Evolutionary conservation across 92 coral and sea anemone species (phyloP).

Genomic region (Umimayanthus chanpuru): DNA sequence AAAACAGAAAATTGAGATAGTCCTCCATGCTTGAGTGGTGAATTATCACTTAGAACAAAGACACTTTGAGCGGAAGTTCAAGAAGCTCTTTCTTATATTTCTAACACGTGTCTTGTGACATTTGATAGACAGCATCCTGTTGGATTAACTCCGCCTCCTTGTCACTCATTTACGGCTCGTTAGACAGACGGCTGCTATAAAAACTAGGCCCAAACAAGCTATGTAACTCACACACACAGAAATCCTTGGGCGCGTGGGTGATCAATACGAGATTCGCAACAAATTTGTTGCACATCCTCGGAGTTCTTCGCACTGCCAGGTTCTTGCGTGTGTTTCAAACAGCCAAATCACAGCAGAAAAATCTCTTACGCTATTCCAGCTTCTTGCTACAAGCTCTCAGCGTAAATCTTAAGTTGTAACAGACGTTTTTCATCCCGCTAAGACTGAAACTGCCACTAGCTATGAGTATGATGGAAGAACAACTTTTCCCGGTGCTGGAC

Average conservation of each 20-base stretch:
- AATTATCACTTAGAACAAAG: conserved; percentile 25
- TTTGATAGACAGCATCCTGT: conserved; percentile 31
- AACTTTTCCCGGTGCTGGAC: conserved; percentile 40
- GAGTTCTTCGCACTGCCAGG: conserved; percentile 4
- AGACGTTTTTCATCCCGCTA: conserved; percentile 48
- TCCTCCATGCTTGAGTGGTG: neutral
- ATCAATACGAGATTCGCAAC: neutral
- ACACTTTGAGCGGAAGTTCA: conserved; percentile 45
- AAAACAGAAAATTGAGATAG: conserved; percentile 32
- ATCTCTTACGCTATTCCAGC: conserved; percentile 44
- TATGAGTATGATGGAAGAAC: conserved; percentile 41
- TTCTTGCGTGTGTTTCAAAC: conserved; percentile 20
- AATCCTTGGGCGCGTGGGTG: conserved; percentile 44
- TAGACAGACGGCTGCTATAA: conserved; percentile 23
- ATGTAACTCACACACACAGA: neutral
- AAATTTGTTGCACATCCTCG: conserved; percentile 26
- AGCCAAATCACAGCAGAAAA: conserved; percentile 37
- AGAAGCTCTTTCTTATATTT: neutral
- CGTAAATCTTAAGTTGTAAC: conserved; percentile 44
- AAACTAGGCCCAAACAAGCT: neutral
- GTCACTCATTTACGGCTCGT: conserved; percentile 26
- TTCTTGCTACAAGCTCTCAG: conserved; percentile 48
- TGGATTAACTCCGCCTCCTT: conserved; percentile 23
- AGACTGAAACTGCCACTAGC: conserved; percentile 40
- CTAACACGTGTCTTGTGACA: conserved; percentile 47